Evolutionary conservation across 2,797 vertebrate genomes (phyloP), one percentile per base, ranked within the genome.

Genomic region (Poeciliopsis paucimaculata): DNA sequence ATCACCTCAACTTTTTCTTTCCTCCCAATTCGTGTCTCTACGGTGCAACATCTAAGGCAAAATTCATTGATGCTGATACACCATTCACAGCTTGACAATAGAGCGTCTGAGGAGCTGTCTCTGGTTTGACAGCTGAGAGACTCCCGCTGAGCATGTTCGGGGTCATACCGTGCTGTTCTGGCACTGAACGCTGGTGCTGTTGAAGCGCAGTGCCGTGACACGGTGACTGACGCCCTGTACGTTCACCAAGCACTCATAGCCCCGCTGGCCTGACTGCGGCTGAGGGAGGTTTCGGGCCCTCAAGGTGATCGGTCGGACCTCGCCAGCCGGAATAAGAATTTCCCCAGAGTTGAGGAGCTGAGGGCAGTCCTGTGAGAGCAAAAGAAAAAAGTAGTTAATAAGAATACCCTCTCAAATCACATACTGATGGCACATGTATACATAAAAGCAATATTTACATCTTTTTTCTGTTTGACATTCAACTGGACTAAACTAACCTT

Each of bases 151-250:
- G 91, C 89, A 79, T 90, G 87, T 89, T 84, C 84, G 79, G 84
- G 86, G 66, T 85, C 96, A 94, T 95, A 99, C 98, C 94, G 98
- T 98, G 93, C 97, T 98, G 95, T 99, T 99, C 95, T 99, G 98
- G 93, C 98, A 99, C 94, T 99, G 98, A 86, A 99, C 97, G 1
- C 98, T 99, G 94, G 98, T 98, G 96, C 98, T 99, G 96, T 99
- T 99, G 96, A 99, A 99, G 90, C 98, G 97, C 86, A 99, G 96
- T 31, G 98, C 98, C 0, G 98, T 98, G 85, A 99, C 97, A 0
- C 97, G 96, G 88, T 98, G 97, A 75, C 95, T 71, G 18, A 94
- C 85, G 0, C 97, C 97, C 91, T 98, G 98, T 90, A 99, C 96
- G 79, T 91, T 95, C 79, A 99, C 95, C 79, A 97, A 96, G 0